phyloP scores from a whole-genome alignment of 2,113 vertebrate genomes.

The Misgurnus mizolepis region DNA sequence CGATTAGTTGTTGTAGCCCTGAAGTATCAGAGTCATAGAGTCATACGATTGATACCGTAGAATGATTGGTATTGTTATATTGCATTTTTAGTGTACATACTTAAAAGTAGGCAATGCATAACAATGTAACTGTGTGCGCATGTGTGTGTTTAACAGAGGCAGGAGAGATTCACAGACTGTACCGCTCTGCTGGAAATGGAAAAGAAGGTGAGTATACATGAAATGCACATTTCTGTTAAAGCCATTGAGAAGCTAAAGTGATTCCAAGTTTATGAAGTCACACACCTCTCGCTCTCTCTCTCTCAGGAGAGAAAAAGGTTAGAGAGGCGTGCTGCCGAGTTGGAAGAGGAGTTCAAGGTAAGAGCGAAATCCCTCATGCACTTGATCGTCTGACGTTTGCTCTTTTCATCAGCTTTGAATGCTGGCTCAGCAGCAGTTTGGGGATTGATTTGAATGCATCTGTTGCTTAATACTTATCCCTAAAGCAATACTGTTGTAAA shows the following conservation, averaged over 20 bases:
- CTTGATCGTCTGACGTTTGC: neutral
- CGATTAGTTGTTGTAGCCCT: no score
- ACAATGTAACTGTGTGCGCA: neutral
- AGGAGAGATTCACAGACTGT: constrained; percentile 80
- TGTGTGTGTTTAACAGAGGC: constrained; percentile 69
- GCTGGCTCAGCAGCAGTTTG: neutral
- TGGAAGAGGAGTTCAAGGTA: constrained; percentile 83
- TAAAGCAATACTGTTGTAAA: neutral
- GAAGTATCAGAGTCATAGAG: no score
- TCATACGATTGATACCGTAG: no score
- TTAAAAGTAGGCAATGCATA: neutral
- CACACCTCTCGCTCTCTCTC: constrained; percentile 6
- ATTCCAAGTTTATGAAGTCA: constrained; percentile 2
- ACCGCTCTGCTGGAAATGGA: constrained; percentile 79
- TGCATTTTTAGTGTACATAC: no score
- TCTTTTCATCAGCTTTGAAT: no score
- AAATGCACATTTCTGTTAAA: neutral
- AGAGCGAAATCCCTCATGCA: constrained; percentile 43
- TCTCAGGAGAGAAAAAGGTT: constrained; percentile 76
- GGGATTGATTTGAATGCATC: neutral
- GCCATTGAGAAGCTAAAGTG: neutral
- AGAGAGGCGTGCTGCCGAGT: constrained; percentile 77
- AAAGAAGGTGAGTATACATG: constrained; percentile 73
- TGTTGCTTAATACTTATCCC: neutral
- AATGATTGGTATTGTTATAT: no score